phyloP scores from a whole-genome alignment of 2,113 vertebrate species.

The Passer montanus region DNA sequence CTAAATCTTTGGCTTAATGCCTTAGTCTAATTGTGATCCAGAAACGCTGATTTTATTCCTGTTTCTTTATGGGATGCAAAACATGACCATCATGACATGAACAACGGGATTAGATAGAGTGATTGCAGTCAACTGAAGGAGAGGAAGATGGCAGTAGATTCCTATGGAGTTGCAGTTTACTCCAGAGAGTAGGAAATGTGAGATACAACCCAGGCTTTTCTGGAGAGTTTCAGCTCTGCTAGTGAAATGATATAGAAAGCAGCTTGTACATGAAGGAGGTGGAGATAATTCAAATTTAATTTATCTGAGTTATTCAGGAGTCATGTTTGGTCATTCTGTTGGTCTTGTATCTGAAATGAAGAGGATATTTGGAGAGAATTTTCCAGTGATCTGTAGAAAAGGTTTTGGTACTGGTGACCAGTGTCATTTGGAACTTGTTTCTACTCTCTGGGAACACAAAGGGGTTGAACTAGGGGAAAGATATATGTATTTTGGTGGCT shows the following conservation, averaged over 20 bases:
- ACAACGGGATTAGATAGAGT: background rate
- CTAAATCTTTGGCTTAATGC: background rate
- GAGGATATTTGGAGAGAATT: background rate
- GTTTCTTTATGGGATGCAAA: background rate
- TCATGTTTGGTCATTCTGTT: background rate
- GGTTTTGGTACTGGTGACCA: background rate
- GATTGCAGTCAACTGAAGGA: background rate
- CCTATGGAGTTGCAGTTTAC: background rate
- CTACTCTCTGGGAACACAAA: background rate
- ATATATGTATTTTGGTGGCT: background rate
- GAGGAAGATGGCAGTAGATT: background rate
- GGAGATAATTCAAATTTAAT: background rate
- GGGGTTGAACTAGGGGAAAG: background rate
- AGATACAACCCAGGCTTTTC: background rate
- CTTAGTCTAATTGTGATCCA: background rate
- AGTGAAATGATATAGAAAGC: background rate
- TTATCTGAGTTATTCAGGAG: background rate
- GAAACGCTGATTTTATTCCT: background rate
- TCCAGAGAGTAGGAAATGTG: background rate
- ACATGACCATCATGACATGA: background rate
- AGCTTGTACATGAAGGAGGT: background rate
- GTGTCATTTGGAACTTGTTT: background rate
- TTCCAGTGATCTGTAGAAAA: background rate
- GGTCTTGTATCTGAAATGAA: background rate
- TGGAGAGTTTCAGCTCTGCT: background rate